Base-by-base conservation (phyloP, 37 sponge, comb jelly and placozoan species). In the Tethya wilhelma region DNA sequence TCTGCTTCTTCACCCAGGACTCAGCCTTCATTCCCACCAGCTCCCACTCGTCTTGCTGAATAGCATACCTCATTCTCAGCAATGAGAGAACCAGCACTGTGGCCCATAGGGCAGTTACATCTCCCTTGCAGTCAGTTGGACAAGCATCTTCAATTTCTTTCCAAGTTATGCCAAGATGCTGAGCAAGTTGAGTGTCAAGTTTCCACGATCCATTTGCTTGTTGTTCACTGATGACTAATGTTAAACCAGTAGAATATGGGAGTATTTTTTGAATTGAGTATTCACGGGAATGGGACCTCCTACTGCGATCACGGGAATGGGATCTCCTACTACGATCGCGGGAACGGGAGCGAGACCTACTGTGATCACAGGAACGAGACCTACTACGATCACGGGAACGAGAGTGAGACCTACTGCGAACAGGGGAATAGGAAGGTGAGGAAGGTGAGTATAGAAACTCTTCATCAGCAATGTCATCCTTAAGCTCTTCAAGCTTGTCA, bases 381-480 rank as follows among this genome's bases (percentile, higher is more conserved):
- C n/a, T n/a, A n/a, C n/a, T n/a, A n/a, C n/a, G n/a, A n/a, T n/a
- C n/a, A n/a, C n/a, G n/a, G n/a, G n/a, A n/a, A n/a, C n/a, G n/a
- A n/a, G 11, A 19, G 55, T n/a, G n/a, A n/a, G n/a, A n/a, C n/a
- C n/a, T n/a, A n/a, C n/a, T n/a, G n/a, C n/a, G n/a, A n/a, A n/a
- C n/a, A n/a, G n/a, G n/a, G n/a, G n/a, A n/a, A n/a, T n/a, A n/a
- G n/a, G n/a, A n/a, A n/a, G n/a, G n/a, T n/a, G n/a, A n/a, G n/a
- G n/a, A n/a, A n/a, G n/a, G n/a, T n/a, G 49, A 37, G 56, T 77
- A 94, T 22, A 97, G 74, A 71, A 82, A 94, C 45, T 92, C 87
- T 30, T 91, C 93, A 78, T 97, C 98, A 59, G 64, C 79, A 29
- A 97, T 89, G 67, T 97, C 98, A 81, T 90, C 93, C 30, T 53